These are phyloP conservation scores for Calidris pugnax DNA, from an alignment of 2,113 vertebrate genomes.

Conservation along the genomic window DNA sequence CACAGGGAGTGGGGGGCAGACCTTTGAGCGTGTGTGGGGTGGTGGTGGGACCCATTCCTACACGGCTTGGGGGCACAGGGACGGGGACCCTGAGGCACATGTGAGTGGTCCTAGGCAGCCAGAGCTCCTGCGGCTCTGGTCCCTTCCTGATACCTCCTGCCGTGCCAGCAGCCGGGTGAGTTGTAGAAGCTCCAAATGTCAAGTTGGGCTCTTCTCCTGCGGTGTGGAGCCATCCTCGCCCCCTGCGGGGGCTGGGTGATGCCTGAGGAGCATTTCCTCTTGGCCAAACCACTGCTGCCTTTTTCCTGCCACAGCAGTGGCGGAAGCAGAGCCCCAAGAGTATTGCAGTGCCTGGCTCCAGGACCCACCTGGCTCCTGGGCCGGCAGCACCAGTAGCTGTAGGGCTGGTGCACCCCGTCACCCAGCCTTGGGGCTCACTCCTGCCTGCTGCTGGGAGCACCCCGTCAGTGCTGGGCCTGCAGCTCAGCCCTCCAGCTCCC, in stretches of 20 bases:
- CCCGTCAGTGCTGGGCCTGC: neutral
- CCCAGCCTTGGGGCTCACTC: neutral
- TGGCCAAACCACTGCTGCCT: neutral
- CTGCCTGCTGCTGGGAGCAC: neutral
- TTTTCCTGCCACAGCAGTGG: neutral
- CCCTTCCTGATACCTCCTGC: accelerated
- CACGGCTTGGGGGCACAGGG: neutral
- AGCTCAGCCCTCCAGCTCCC: neutral
- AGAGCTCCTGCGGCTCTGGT: accelerated
- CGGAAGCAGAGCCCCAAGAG: neutral
- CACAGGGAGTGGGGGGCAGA: neutral
- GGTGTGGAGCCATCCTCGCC: accelerated
- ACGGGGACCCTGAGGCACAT: neutral
- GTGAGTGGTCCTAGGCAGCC: accelerated
- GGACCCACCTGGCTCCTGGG: neutral
- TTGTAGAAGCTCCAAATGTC: neutral
- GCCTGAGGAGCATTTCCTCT: neutral
- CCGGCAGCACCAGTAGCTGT: neutral
- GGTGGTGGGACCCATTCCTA: neutral
- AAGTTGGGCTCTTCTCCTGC: neutral
- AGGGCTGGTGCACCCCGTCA: neutral
- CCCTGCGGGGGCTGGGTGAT: neutral
- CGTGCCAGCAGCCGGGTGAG: neutral
- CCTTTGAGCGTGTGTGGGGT: accelerated
- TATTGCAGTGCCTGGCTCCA: accelerated